Percentiles rank a stretch among this genome's conserved stretches.
Evolutionary conservation across 2,888 invertebrate genomes (phyloP).

Genomic region (Drosophila tanythrix): DNA sequence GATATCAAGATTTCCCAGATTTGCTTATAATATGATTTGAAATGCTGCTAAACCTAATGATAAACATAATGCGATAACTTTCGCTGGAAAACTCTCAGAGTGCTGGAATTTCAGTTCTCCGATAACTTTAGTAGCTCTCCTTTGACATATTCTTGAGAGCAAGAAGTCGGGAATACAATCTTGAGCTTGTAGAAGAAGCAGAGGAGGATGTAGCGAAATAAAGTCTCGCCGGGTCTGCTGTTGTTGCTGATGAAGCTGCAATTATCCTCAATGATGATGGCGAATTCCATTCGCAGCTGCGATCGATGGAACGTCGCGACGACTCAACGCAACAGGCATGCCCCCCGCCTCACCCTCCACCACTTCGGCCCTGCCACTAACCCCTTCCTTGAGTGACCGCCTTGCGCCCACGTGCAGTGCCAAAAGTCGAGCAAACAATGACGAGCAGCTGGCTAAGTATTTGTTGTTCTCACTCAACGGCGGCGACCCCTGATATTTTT

Average conservation of each 20-base stretch:
- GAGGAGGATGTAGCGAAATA: constrained; percentile 13
- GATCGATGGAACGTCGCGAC: constrained; percentile 33
- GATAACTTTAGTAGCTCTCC: constrained; percentile 18
- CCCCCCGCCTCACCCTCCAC: neutral
- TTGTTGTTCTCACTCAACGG: constrained; percentile 71
- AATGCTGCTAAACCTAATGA: neutral
- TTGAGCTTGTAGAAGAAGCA: neutral
- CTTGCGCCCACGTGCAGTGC: constrained; percentile 57
- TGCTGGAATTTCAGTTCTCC: constrained; percentile 2
- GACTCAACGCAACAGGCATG: neutral
- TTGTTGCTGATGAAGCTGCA: constrained; percentile 58
- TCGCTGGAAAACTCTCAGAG: constrained; percentile 32
- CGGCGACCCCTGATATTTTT: constrained; percentile 41
- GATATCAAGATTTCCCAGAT: neutral
- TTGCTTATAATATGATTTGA: neutral
- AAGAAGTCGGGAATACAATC: neutral
- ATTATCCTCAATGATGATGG: constrained; percentile 75
- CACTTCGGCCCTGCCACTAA: neutral
- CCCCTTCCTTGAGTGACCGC: neutral
- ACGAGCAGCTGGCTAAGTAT: constrained; percentile 75
- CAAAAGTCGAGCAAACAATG: constrained; percentile 71
- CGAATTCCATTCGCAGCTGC: constrained; percentile 76
- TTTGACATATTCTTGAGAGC: constrained; percentile 19
- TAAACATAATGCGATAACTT: constrained; percentile 25
- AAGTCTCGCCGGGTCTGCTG: constrained; percentile 29